Evolutionary conservation across 2,113 vertebrate species (phyloP), one percentile per base, ranked within the genome.

Genomic region (Poeciliopsis prolifica): DNA sequence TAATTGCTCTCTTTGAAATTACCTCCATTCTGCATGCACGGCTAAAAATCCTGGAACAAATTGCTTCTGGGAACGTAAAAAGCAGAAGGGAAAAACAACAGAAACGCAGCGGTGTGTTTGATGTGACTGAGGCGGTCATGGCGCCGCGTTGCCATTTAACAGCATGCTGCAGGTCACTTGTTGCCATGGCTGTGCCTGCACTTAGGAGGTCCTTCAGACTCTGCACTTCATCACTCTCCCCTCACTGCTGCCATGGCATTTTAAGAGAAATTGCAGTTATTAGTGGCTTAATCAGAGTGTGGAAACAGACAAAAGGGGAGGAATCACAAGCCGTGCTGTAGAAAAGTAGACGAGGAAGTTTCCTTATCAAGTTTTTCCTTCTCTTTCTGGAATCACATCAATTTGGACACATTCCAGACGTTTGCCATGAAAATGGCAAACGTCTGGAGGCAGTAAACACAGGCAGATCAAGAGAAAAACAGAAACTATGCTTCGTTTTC

Each of bases 1-100:
- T 82, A 87, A 79, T 85, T 78, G 80, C 69, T 77, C n/a, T 29
- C 75, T 42, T 75, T 65, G 78, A 76, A 85, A 80, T 86, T 51
- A 78, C 67, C 58, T 87, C 78, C 31, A 69, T 61, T 64, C 68
- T 70, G 64, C 71, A 35, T 5, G 5, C 33, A 26, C 1, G 62
- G 61, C 61, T 35, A 75, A 83, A 37, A 74, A 30, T 72, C 82
- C 65, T 24, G 17, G 80, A 82, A 68, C 70, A 58, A 58, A 58
- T n/a, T 58, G 24, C 8, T n/a, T n/a, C 24, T 79, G 40, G 15
- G 40, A 19, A 1, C 54, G 30, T 61, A 2, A 40, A 40, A 72
- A 28, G 69, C 72, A 37, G 35, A 37, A 35, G 2, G 9, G 9
- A 37, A 1, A 37, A 13, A 13, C 80, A 74, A 74, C 64, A 70